These are phyloP conservation scores for Drosophila infuscata DNA, from an alignment of 2,888 invertebrate genomes.

Conservation along the genomic window DNA sequence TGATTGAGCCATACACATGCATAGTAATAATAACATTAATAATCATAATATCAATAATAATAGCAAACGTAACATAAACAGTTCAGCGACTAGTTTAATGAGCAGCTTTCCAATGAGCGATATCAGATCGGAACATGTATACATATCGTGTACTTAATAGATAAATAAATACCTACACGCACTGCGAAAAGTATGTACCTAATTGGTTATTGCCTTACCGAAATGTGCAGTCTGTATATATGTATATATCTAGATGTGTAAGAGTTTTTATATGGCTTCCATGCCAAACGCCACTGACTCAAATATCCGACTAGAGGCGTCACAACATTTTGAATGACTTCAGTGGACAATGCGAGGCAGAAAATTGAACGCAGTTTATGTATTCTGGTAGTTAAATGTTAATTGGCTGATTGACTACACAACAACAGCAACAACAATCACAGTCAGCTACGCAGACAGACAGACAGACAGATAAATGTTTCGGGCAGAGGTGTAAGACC, in stretches of 20 bases:
- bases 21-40: background rate
- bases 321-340: slow-evolving; percentile 27
- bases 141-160: background rate
- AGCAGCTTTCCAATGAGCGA: background rate
- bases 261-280: slow-evolving; percentile 52
- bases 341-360: slow-evolving; percentile 12
- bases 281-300: background rate
- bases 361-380: slow-evolving; percentile 20
- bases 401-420: slow-evolving; percentile 61
- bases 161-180: slow-evolving; percentile 23
- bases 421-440: slow-evolving; percentile 11
- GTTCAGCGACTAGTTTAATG: background rate
- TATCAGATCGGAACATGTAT: background rate
- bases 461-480: background rate
- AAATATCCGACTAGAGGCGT: background rate
- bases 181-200: background rate
- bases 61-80: slow-evolving; percentile 4
- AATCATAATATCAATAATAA: slow-evolving; percentile 1
- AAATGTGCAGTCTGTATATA: background rate
- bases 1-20: slow-evolving; percentile 23
- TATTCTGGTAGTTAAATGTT: slow-evolving; percentile 65
- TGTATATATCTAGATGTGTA: background rate
- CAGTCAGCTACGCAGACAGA: background rate
- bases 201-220: slow-evolving; percentile 10
- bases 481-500: slow-evolving; percentile 16